Conservation (phyloP, 2,888 invertebrate genomes). For the Dilophus febrilis region DNA sequence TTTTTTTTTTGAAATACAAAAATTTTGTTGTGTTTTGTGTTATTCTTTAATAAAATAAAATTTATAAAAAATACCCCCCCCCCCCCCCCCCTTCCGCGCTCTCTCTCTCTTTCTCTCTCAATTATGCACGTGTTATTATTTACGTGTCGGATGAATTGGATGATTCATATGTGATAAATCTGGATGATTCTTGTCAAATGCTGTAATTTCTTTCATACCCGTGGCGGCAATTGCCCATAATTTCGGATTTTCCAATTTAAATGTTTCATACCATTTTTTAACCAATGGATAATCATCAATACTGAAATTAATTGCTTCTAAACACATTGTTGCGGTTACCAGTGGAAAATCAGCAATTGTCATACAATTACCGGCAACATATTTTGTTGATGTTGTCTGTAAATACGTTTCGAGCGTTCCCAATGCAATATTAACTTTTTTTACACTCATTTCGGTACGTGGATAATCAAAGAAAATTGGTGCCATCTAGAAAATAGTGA, state of each 20-base stretch:
- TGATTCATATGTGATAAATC: slow-evolving; percentile 51
- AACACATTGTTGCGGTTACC: slow-evolving; percentile 50
- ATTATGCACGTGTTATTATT: background rate
- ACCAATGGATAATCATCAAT: slow-evolving; percentile 40
- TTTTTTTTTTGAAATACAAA: too few species aligned
- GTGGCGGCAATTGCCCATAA: slow-evolving; percentile 51
- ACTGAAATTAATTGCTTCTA: slow-evolving; percentile 53
- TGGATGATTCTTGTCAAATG: slow-evolving; percentile 54
- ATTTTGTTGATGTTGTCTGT: slow-evolving; percentile 37
- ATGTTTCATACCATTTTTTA: slow-evolving; percentile 50
- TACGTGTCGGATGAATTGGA: slow-evolving; percentile 54
- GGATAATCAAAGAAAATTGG: slow-evolving; percentile 64
- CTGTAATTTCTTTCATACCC: slow-evolving; percentile 49
- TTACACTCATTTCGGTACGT: slow-evolving; percentile 45
- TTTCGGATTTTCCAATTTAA: slow-evolving; percentile 46
- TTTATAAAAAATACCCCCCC: too few species aligned
- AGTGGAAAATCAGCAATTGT: slow-evolving; percentile 64
- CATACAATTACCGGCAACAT: slow-evolving; percentile 47
- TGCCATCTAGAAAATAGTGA: slow-evolving; percentile 37
- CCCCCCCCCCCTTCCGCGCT: too few species aligned
- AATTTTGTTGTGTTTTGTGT: too few species aligned
- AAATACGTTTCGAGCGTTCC: slow-evolving; percentile 51
- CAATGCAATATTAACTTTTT: slow-evolving; percentile 49
- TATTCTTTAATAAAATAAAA: too few species aligned
- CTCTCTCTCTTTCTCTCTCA: too few species aligned